phyloP scores from a whole-genome alignment of 1,140 invertebrate species.

The Cylas formicarius region DNA sequence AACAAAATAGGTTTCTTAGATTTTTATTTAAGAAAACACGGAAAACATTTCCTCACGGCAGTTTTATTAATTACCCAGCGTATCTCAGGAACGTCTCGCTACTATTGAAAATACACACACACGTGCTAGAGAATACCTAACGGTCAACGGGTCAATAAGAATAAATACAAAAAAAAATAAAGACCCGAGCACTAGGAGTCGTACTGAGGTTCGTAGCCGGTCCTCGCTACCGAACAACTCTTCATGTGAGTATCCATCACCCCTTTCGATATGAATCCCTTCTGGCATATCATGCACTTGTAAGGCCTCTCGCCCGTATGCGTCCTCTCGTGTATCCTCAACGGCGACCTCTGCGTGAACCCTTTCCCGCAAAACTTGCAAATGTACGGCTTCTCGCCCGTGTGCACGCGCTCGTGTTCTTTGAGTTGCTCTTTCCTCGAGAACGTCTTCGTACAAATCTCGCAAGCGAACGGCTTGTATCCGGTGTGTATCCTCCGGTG shows the following conservation, averaged over 20 bases:
- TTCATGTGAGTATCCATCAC: constrained; percentile 55
- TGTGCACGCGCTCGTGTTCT: constrained; percentile 55
- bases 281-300: constrained; percentile 59
- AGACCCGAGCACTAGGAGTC: no score
- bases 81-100: no score
- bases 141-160: no score
- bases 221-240: constrained; percentile 42
- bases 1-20: no score
- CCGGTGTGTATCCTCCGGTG: constrained; percentile 64
- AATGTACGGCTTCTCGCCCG: constrained; percentile 56
- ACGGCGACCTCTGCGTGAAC: constrained; percentile 66
- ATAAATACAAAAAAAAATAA: no score
- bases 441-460: constrained; percentile 58
- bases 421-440: constrained; percentile 54
- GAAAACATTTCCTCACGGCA: no score
- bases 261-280: constrained; percentile 57
- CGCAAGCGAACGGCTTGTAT: constrained; percentile 66
- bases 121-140: no score
- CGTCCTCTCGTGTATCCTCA: constrained; percentile 48
- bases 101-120: no score
- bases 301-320: constrained; percentile 74
- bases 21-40: no score
- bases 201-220: constrained; percentile 11
- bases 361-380: constrained; percentile 64
- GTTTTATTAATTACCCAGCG: no score